Evolutionary conservation across 2,797 vertebrate genomes (phyloP).

Genomic region (Rhadinocentrus ornatus): DNA sequence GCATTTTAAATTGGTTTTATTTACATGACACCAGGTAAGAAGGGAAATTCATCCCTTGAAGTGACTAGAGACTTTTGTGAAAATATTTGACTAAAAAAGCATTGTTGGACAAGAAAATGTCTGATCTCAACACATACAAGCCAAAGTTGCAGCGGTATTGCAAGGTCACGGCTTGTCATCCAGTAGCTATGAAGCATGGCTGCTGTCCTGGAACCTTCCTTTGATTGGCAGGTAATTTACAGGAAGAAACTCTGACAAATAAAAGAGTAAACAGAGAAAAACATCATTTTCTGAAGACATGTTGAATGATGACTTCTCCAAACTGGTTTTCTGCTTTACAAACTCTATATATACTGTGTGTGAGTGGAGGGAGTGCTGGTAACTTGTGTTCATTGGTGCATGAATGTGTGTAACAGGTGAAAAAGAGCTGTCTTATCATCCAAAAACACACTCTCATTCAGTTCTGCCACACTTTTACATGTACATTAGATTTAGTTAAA

Average conservation of each 20-base stretch:
- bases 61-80: too few species aligned
- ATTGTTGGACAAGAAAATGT: background rate
- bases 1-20: background rate
- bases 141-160: background rate
- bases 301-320: background rate
- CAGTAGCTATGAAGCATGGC: background rate
- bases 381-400: constrained; percentile 16
- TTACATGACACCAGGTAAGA: background rate
- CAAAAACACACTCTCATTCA: background rate
- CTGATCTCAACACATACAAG: background rate
- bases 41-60: too few species aligned
- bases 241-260: background rate
- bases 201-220: background rate
- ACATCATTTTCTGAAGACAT: background rate
- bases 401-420: constrained; percentile 9
- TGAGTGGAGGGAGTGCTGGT: constrained; percentile 6
- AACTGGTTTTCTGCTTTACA: background rate
- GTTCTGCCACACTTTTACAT: background rate
- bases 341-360: background rate
- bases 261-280: background rate
- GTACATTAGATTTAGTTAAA: background rate
- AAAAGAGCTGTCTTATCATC: constrained; percentile 31
- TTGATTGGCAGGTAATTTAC: constrained; percentile 15
- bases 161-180: background rate
- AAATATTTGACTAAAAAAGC: background rate